Evolutionary conservation across 2,797 vertebrate species (phyloP), one percentile per base, ranked within the genome.

Genomic region (Decapterus maruadsi): DNA sequence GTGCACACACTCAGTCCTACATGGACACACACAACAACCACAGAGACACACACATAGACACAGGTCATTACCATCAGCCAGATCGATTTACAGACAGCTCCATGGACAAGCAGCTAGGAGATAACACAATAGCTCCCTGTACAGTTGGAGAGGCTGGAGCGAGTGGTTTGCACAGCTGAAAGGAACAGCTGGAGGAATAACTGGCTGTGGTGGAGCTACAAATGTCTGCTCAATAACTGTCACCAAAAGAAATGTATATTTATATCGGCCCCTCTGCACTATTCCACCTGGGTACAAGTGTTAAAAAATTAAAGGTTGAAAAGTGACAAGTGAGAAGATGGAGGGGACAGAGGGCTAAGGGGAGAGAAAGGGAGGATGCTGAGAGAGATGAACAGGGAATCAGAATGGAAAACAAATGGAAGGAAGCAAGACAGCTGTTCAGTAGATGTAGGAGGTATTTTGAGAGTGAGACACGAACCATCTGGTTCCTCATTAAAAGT

Each of bases 121-220:
- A 80, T 79, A 76, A 84, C 79, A 90, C 87, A 79, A 75, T 63
- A 72, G 51, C 68, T 84, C 73, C 69, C 54, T 55, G 45, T 64
- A 55, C 75, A 81, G 70, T 74, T 64, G 81, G 63, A 71, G 54
- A 77, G 51, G 59, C 42, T 42, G 72, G 57, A 58, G 43, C 11
- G 17, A 73, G 65, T 81, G 77, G 88, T 67, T 75, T 6, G 62
- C 84, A 63, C 85, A 89, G 89, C 88, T 88, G 80, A 89, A 68
- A 73, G 66, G 19, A 83, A 86, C 83, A 90, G 76, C 87, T 81
- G 89, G 82, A 82, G 83, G 87, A 81, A 85, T 75, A 56, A 80
- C 66, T 56, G 67, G 51, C 65, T 29, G 36, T 1, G 55, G 10
- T 46, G 38, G 51, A 62, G 55, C 69, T 59, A 56, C 50, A 75